Evolutionary conservation across 2,888 invertebrate species (phyloP), one percentile per base, ranked within the genome.

Genomic region (Caenorhabditis panamensis): DNA sequence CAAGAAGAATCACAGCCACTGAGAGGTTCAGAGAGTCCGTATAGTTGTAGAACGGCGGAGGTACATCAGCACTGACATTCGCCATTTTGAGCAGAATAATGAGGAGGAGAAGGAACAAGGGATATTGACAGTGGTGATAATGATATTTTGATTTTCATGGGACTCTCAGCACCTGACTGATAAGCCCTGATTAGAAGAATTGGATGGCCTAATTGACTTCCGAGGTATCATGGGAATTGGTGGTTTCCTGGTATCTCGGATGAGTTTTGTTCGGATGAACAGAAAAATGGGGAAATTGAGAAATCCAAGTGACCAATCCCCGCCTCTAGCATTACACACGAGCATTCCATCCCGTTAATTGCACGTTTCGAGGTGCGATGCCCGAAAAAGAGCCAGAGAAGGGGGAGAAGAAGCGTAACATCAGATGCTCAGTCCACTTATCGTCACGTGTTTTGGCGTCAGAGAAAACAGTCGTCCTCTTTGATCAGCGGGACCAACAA

Each of bases 1-100:
- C 56, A 2, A 73, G 26, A 36, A 59, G 58, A 16, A 73, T 20
- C 18, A 18, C 16, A 6, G 64, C 49, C 0, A 64, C 73, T 6
- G 64, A 51, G 3, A 59, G 11, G 16, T 64, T 73, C 41, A 73
- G 37, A 0, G 64, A 26, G 28, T 73, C 41, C 0, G 16, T 22
- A 18, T 73, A 73, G 47, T 73, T 56, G 1, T n/a, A 11, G 20
- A 47, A 13, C 4, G 31, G 31, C 31, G 9, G 41, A 9, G 41
- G 26, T 28, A 18, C 9, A 0, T 49, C 13, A 3, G 16, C 41
- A 16, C 8, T 54, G 31, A 6, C 8, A n/a, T 54, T 31, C 2
- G 54, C 2, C 56, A 59, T 59, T 13, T 22, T 41, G 22, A 13
- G 36, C 31, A 31, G 56, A 56, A 28, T n/a, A 54, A 56, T 28